phyloP scores from a whole-genome alignment of 2,888 invertebrate genomes.

The Dinocampus coccinellae region DNA sequence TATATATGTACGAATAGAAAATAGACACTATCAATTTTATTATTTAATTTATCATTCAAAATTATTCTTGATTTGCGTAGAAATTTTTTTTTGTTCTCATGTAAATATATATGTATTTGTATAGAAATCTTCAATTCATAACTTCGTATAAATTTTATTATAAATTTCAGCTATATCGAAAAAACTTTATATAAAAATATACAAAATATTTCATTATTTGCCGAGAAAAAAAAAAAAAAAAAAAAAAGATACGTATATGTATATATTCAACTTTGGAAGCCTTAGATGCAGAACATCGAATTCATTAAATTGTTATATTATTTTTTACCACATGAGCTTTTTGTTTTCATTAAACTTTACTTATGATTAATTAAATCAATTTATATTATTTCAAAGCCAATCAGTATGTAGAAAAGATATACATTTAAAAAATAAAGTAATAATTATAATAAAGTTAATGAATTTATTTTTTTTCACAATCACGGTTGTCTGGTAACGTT shows the following conservation, averaged over 20 bases:
- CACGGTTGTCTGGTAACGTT: slow-evolving; percentile 35
- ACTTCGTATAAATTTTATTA: neutral
- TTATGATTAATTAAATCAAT: neutral
- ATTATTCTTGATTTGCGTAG: neutral
- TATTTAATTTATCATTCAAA: neutral
- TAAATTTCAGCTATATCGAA: neutral
- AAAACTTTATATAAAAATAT: neutral
- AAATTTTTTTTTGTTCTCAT: neutral
- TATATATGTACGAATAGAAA: neutral
- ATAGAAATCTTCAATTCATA: neutral
- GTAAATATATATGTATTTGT: neutral
- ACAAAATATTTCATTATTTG: neutral
- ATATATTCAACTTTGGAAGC: slow-evolving; percentile 15
- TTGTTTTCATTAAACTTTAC: neutral
- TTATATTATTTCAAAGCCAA: too few relatives aligned
- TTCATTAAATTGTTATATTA: neutral
- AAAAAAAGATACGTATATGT: neutral
- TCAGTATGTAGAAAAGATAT: too few relatives aligned
- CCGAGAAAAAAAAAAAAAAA: neutral
- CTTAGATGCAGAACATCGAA: neutral
- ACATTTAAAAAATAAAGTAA: neutral
- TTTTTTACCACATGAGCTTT: neutral
- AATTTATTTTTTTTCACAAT: slow-evolving; percentile 52
- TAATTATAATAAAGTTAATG: slow-evolving; percentile 26
- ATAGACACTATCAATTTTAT: neutral